Percentiles rank a stretch among this genome's conserved stretches.
phyloP scores from a whole-genome alignment of 1,140 invertebrate genomes.

The Metopolophium dirhodum region DNA sequence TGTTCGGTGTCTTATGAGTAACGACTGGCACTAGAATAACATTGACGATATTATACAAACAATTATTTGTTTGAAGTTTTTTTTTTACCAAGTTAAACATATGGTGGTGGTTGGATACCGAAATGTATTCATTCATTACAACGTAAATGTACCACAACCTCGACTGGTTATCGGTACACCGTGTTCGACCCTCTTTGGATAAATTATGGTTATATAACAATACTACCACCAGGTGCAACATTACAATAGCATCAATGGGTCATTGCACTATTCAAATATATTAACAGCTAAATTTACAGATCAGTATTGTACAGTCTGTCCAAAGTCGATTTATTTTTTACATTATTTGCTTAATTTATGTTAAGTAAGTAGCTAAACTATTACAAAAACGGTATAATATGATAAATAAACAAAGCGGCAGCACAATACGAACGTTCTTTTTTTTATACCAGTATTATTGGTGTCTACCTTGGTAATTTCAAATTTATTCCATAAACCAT shows the following conservation, averaged over 20 bases:
- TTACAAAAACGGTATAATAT: background rate
- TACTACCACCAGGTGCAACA: slow-evolving; percentile 32
- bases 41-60: background rate
- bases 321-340: background rate
- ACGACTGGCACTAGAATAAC: background rate
- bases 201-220: background rate
- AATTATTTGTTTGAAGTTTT: background rate
- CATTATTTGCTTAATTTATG: background rate
- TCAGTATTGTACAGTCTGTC: background rate
- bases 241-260: background rate
- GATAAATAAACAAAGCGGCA: background rate
- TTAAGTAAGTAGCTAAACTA: background rate
- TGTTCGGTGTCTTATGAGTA: background rate
- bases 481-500: background rate
- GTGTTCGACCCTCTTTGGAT: background rate
- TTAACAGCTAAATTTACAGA: background rate
- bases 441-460: background rate
- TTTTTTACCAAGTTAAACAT: background rate
- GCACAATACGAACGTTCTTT: background rate
- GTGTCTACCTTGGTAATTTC: background rate
- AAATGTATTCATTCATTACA: slow-evolving; percentile 9
- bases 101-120: background rate
- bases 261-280: slow-evolving; percentile 18
- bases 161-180: background rate
- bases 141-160: slow-evolving; percentile 25